Evolutionary conservation across 2,888 invertebrate species (phyloP), one percentile per base, ranked within the genome.

Genomic region (Cheilosia soror): DNA sequence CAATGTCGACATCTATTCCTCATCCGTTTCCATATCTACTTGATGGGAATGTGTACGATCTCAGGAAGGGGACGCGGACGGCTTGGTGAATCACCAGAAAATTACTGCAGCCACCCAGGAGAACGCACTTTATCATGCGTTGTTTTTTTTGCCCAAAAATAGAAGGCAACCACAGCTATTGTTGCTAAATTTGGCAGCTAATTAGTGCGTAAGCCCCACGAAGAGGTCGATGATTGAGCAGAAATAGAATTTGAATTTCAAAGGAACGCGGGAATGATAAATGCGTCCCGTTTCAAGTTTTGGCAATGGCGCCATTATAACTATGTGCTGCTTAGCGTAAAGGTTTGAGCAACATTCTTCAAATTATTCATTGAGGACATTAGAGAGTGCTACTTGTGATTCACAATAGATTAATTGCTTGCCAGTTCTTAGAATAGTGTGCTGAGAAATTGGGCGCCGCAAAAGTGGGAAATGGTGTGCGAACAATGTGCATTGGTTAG

Each of bases 291-390:
- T 9, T 65, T 20, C 20, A 51, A 65, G 47, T 55, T 80, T 84
- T 84, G 84, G 84, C 80, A 84, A 80, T 84, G 80, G 75, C 84
- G 80, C 84, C 80, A 69, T 40, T 69, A 15, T 20, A n/a, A n/a
- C n/a, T n/a, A 7, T 37, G 40, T 33, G 55, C 13, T 42, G 13
- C n/a, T 20, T 20, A 20, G n/a, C 9, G 25, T 40, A 58, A 51
- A 57, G 25, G 65, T 51, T 37, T 15, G 55, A 49, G 62, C 73
- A 49, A 68, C 58, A 82, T 72, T 84, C 69, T 79, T 75, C 44
- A 69, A 78, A 68, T 69, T 79, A 68, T 69, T 79, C 79, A 84
- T 84, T 84, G 69, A 75, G 37, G 69, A 68, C 73, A 63, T 40
- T 53, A 60, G 33, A 60, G 33, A 55, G 51, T 20, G 40, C 20